These are phyloP conservation scores for Pogonophryne albipinna DNA, from an alignment of 2,797 vertebrate species.

Conservation along the genomic window DNA sequence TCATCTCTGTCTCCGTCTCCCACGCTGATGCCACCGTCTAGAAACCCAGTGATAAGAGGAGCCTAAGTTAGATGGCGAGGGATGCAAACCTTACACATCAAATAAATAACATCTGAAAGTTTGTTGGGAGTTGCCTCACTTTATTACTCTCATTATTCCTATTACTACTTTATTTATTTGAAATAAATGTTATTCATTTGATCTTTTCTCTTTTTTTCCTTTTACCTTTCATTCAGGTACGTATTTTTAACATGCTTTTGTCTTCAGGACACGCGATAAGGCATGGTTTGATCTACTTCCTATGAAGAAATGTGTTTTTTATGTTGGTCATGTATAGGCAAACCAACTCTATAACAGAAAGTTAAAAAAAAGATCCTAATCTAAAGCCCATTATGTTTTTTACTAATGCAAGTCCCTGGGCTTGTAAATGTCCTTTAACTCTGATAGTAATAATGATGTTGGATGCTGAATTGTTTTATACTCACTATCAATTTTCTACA, in stretches of 20 bases:
- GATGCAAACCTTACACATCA: slow-evolving; percentile 11
- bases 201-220: too few relatives aligned
- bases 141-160: too few relatives aligned
- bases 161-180: too few relatives aligned
- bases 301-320: too few relatives aligned
- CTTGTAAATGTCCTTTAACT: slow-evolving; percentile 18
- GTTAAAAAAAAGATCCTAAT: background rate
- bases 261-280: too few relatives aligned
- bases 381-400: slow-evolving; percentile 18
- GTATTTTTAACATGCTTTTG: too few relatives aligned
- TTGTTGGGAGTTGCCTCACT: slow-evolving; percentile 11
- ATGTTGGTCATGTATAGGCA: too few relatives aligned
- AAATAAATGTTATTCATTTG: too few relatives aligned
- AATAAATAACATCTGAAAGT: slow-evolving; percentile 24
- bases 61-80: slow-evolving; percentile 52
- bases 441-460: slow-evolving; percentile 20
- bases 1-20: slow-evolving; percentile 66
- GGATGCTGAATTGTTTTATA: slow-evolving; percentile 13
- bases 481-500: slow-evolving; percentile 11
- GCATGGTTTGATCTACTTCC: too few relatives aligned
- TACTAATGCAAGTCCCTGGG: background rate
- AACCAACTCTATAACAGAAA: too few relatives aligned
- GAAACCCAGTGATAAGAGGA: slow-evolving; percentile 64
- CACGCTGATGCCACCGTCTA: slow-evolving; percentile 51
- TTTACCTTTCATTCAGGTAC: too few relatives aligned